Percentiles rank a stretch among this genome's conserved stretches.
Evolutionary conservation across 1,140 invertebrate species (phyloP).

Genomic region (Zaprionus capensis): DNA sequence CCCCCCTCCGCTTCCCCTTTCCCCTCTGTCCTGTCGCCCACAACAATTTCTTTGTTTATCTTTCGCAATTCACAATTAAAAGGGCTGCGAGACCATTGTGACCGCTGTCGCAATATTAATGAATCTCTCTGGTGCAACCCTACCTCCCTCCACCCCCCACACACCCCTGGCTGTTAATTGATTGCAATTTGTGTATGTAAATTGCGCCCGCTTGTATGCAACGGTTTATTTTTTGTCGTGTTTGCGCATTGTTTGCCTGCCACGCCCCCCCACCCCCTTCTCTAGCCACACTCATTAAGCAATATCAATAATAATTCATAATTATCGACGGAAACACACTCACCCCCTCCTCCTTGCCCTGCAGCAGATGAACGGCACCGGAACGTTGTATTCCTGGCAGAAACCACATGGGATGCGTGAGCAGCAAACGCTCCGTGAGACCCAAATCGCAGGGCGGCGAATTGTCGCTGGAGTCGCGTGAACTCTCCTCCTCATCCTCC

Average conservation of each 20-base stretch:
- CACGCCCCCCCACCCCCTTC: neutral
- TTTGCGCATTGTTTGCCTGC: constrained; percentile 49
- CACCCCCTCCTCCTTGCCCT: constrained; percentile 96
- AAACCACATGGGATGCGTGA: constrained; percentile 98
- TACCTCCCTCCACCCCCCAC: neutral
- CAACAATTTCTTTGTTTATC: constrained; percentile 80
- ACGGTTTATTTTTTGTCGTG: constrained; percentile 51
- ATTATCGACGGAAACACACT: constrained; percentile 81
- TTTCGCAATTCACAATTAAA: constrained; percentile 81
- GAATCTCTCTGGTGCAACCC: constrained; percentile 51
- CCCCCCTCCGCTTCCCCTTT: neutral
- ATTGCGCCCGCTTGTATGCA: constrained; percentile 52
- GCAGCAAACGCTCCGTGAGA: constrained; percentile 93
- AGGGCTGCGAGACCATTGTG: constrained; percentile 69
- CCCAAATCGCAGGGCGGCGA: constrained; percentile 90
- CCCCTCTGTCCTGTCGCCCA: neutral
- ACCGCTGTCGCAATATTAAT: constrained; percentile 77
- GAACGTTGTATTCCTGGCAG: constrained; percentile 96
- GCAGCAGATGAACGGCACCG: constrained; percentile 95
- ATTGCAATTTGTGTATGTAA: constrained; percentile 80
- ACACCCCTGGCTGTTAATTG: constrained; percentile 53
- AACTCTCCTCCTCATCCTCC: constrained; percentile 64
- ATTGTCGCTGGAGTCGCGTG: constrained; percentile 75
- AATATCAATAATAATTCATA: constrained; percentile 71
- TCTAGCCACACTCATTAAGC: constrained; percentile 57